phyloP scores from a whole-genome alignment of 2,888 invertebrate genomes.

The Polydrusus tereticollis region DNA sequence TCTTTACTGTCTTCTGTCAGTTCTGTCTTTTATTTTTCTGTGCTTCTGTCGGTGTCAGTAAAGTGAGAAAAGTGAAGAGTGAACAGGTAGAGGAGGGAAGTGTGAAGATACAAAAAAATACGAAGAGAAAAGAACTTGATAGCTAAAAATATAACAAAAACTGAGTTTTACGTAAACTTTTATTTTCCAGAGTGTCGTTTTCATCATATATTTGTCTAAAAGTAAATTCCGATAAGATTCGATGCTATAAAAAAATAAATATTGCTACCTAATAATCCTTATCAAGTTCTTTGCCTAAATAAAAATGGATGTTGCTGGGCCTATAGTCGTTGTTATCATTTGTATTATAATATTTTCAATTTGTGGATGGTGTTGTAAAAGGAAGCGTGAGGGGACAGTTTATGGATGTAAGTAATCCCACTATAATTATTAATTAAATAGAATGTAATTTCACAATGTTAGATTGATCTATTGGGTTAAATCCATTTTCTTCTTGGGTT shows the following conservation, averaged over 20 bases:
- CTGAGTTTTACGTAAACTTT: background rate
- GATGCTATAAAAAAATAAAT: too few species aligned
- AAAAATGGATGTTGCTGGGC: constrained; percentile 57
- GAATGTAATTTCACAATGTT: too few species aligned
- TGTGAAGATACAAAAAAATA: background rate
- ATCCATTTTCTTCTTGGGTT: background rate
- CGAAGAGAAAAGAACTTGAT: background rate
- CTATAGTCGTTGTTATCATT: constrained; percentile 55
- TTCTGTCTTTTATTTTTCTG: too few species aligned
- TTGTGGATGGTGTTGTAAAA: constrained; percentile 60
- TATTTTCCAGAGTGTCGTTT: background rate
- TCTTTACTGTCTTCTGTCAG: background rate
- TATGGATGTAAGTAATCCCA: constrained; percentile 60
- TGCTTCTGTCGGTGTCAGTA: too few species aligned
- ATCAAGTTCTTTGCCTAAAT: background rate
- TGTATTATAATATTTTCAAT: constrained; percentile 58
- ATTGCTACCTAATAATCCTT: background rate
- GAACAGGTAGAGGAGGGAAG: background rate
- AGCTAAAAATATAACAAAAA: background rate
- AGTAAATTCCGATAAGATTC: too few species aligned
- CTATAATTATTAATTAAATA: too few species aligned
- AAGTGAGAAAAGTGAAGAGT: too few species aligned
- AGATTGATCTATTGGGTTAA: too few species aligned
- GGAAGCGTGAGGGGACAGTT: constrained; percentile 58
- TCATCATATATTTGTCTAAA: too few species aligned